Evolutionary conservation across 2,888 invertebrate genomes (phyloP), one percentile per base, ranked within the genome.

Genomic region (Thalpophila matura): DNA sequence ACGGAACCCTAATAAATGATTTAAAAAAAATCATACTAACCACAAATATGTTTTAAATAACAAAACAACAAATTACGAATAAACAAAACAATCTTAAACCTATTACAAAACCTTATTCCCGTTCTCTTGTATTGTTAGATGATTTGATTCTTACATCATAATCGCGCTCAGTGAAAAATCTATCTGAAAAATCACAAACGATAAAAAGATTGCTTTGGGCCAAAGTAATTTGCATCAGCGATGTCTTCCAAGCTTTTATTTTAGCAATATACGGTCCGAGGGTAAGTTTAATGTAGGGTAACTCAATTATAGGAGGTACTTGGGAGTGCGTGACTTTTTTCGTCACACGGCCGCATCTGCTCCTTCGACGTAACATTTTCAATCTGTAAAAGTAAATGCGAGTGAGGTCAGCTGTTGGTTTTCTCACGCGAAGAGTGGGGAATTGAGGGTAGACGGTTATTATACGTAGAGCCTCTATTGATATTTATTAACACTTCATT

Each of bases 201-300:
- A 70, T 47, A 47, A 50, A 69, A 76, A 77, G 53, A 77, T 62
- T 55, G 65, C 65, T 71, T 56, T 40, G 49, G 61, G 61, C 51
- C 22, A 24, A 55, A 64, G 67, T 76, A 78, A 80, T 77, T 74
- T 77, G 70, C 71, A 65, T 66, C 65, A 59, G 57, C 69, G 69
- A 63, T 64, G 53, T 77, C 76, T 77, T 80, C 79, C 77, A 75
- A 83, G 83, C 85, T 86, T 91, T 91, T 91, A 89, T 91, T 91
- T 89, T 86, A 85, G 86, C 84, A 83, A 87, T 90, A 87, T 91
- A 88, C 86, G 86, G 82, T 80, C 84, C 82, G 82, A 81, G 82
- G 79, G 82, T 86, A 89, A 89, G 89, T 91, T 91, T 89, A 90
- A 91, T 91, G 90, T 87, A 86, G 89, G 89, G 89, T 89, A 90